Evolutionary conservation across 1,140 invertebrate genomes (phyloP).

Genomic region (Drosophila ironensis): DNA sequence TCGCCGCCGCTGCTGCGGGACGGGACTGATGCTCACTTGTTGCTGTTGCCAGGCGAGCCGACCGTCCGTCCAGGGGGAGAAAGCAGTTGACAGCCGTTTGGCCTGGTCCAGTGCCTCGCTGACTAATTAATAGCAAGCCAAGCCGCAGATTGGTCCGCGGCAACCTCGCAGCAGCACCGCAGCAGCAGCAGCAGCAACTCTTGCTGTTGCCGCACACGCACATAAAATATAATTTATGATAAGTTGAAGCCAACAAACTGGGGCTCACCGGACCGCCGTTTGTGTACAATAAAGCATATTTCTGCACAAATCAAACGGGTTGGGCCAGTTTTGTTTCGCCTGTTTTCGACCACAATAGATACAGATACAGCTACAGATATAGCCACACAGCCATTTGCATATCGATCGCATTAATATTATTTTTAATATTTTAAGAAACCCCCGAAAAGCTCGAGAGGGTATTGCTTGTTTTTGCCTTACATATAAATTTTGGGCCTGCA

Average conservation of each 20-base stretch:
- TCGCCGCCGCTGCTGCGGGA: conserved; percentile 2
- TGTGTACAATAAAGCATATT: conserved; percentile 74
- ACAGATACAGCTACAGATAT: conserved; percentile 17
- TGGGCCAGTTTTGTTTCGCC: conserved; percentile 64
- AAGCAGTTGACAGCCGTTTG: conserved; percentile 64
- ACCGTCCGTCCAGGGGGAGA: conserved; percentile 37
- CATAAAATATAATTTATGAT: conserved; percentile 79
- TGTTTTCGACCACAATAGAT: conserved; percentile 24
- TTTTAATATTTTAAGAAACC: conserved; percentile 28
- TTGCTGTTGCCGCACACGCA: conserved; percentile 61
- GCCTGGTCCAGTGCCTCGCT: conserved; percentile 40
- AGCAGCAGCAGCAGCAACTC: conserved; percentile 3
- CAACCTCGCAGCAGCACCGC: too few species aligned
- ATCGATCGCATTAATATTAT: conserved; percentile 73
- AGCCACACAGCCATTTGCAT: conserved; percentile 67
- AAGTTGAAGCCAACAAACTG: conserved; percentile 40
- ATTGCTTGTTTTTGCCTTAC: not conserved
- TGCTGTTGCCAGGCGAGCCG: conserved; percentile 41
- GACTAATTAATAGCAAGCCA: conserved; percentile 46
- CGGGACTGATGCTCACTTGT: conserved; percentile 57
- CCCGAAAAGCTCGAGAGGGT: not conserved
- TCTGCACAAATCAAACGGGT: conserved; percentile 76
- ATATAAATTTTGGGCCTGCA: conserved; percentile 1
- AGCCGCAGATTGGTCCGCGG: conserved; percentile 30
- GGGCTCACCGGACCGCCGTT: not conserved